These are phyloP conservation scores for Tympanuchus pallidicinctus DNA, from an alignment of 2,113 vertebrate species.

Conservation along the genomic window DNA sequence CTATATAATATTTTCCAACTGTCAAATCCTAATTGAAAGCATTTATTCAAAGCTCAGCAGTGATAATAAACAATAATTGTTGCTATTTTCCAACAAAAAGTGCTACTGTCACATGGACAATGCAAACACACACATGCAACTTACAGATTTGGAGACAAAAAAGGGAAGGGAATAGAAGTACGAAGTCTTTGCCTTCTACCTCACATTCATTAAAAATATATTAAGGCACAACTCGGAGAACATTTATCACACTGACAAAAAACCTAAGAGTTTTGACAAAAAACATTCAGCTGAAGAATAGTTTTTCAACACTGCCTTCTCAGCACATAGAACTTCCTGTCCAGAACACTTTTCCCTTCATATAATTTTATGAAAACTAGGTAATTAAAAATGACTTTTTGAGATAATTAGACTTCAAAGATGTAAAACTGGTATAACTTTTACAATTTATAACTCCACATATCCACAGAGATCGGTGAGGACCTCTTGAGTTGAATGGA, in stretches of 20 bases:
- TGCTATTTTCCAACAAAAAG: constrained; percentile 3
- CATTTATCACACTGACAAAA: background rate
- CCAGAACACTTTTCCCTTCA: background rate
- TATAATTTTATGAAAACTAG: background rate
- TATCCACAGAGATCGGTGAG: background rate
- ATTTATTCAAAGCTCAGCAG: background rate
- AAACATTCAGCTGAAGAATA: background rate
- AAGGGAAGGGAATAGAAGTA: background rate
- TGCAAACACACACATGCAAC: background rate
- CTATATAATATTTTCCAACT: background rate
- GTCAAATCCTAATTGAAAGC: background rate
- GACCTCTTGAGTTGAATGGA: background rate
- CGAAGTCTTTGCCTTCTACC: background rate
- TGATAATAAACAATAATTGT: background rate
- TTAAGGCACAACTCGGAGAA: background rate
- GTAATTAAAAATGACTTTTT: background rate
- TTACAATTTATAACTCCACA: background rate
- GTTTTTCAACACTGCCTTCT: background rate
- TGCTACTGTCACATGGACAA: background rate
- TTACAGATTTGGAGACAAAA: background rate
- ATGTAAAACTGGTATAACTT: background rate
- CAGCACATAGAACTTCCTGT: background rate
- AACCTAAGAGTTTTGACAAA: background rate
- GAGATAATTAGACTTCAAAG: background rate
- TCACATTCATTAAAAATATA: background rate